Conservation (phyloP, 2,113 vertebrate species). For the Nothocercus julius region DNA sequence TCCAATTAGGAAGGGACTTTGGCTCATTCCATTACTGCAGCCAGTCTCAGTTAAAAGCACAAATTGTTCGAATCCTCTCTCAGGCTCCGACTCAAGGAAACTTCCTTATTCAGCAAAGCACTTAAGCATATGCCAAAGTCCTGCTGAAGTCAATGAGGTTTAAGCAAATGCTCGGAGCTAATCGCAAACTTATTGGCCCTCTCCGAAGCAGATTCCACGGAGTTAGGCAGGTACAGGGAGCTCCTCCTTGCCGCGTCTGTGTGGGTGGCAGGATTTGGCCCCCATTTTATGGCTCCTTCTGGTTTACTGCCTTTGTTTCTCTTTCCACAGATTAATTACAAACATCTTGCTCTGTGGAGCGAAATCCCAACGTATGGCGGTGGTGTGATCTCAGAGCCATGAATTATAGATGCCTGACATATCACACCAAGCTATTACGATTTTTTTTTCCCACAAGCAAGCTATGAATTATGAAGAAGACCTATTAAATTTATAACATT, state of each 20-base stretch:
- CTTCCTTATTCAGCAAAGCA: neutral
- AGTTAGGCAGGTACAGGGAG: accelerated
- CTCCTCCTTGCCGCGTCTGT: neutral
- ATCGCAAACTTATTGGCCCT: neutral
- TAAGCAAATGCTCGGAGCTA: accelerated
- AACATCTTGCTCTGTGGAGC: slow-evolving; percentile 45
- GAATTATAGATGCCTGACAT: slow-evolving; percentile 74
- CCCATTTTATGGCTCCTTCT: neutral
- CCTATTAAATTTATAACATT: slow-evolving; percentile 63
- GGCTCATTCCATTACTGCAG: neutral
- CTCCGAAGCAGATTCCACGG: accelerated
- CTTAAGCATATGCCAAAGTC: neutral
- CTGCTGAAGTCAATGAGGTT: neutral
- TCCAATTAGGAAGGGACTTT: neutral
- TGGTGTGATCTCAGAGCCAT: slow-evolving; percentile 63
- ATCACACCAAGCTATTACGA: slow-evolving; percentile 78
- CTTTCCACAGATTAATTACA: slow-evolving; percentile 60
- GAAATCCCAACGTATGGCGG: slow-evolving; percentile 38
- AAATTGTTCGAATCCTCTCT: accelerated
- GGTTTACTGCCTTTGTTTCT: slow-evolving; percentile 55
- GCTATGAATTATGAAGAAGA: slow-evolving; percentile 66
- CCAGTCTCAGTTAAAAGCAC: accelerated
- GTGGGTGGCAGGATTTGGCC: neutral
- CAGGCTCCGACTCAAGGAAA: neutral
- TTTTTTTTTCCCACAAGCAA: slow-evolving; percentile 73